Evolutionary conservation across 2,113 vertebrate genomes (phyloP).

Genomic region (Pantherophis guttatus): DNA sequence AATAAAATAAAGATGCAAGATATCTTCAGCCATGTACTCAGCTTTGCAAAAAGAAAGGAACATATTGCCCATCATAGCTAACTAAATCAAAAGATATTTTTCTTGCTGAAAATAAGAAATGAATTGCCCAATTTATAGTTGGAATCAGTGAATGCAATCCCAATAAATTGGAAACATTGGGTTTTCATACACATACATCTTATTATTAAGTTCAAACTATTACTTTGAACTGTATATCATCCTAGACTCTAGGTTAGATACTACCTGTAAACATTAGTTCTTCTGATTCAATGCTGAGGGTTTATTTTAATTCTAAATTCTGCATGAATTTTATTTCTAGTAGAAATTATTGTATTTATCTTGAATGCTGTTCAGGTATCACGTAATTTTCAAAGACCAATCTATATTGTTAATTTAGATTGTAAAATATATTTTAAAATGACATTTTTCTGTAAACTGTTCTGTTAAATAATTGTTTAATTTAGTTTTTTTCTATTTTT

Average conservation of each 20-base stretch:
- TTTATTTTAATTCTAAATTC: not conserved
- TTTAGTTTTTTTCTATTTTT: constrained; percentile 23
- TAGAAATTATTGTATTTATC: fast-evolving
- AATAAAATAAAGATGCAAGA: not conserved
- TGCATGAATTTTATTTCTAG: not conserved
- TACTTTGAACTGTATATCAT: constrained; percentile 9
- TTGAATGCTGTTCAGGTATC: not conserved
- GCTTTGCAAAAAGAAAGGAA: not conserved
- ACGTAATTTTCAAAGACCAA: not conserved
- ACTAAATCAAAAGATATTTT: not conserved
- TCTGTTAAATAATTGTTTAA: not conserved
- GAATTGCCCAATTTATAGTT: not conserved
- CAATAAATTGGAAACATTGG: not conserved
- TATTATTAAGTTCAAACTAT: not conserved
- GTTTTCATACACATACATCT: not conserved
- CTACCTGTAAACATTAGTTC: not conserved
- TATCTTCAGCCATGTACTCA: not conserved
- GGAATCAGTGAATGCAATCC: not conserved
- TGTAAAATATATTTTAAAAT: not conserved
- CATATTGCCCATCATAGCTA: not conserved
- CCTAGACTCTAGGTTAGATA: not conserved
- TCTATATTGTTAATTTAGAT: not conserved
- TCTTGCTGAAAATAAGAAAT: not conserved
- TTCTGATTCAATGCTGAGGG: constrained; percentile 3
- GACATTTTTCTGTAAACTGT: not conserved